Base-by-base conservation (phyloP, 2,113 vertebrate species). In the Tetraodon nigroviridis region DNA sequence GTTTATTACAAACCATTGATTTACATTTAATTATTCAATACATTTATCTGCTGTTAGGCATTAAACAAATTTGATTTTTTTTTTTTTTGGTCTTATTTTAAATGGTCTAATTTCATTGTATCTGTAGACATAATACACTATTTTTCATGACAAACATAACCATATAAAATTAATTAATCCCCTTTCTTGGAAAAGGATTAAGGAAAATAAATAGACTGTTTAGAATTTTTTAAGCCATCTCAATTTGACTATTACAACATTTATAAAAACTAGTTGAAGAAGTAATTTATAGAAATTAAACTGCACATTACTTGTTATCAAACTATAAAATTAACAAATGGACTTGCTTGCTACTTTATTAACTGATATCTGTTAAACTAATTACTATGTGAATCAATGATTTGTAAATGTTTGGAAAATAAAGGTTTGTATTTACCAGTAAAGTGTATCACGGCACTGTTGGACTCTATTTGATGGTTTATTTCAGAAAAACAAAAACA, bases 391-490 rank as follows among this genome's bases (percentile, higher is more conserved):
- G 3, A 16, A 44, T 44, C 14, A 44, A 44, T 44, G 15, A 17
- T 17, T 44, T 44, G 42, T 44, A 44, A 13, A 44, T 55, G 5
- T 3, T 61, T 1, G 41, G n/a, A n/a, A 61, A 55, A 8, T n/a
- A 21, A 40, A 58, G 48, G 46, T 21, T 55, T 5, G 54, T 55
- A 58, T 54, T 68, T 68, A 52, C 47, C 32, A 5, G 40, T 6
- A 11, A 14, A 50, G 20, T 22, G 48, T 24, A 11, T 14, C 20
- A 17, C 56, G 10, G 19, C 40, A 63, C 8, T 51, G 15, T 11
- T 8, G 45, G 19, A 29, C 32, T 21, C 48, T n/a, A 52, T 0
- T 8, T 15, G 11, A 27, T 42, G 22, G 11, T 47, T 47, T 55
- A 20, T 55, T 57, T 52, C 37, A 40, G n/a, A 6, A 45, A 45